Evolutionary conservation across 2,888 invertebrate species (phyloP), one percentile per base, ranked within the genome.

Genomic region (Drosophila ochracea): DNA sequence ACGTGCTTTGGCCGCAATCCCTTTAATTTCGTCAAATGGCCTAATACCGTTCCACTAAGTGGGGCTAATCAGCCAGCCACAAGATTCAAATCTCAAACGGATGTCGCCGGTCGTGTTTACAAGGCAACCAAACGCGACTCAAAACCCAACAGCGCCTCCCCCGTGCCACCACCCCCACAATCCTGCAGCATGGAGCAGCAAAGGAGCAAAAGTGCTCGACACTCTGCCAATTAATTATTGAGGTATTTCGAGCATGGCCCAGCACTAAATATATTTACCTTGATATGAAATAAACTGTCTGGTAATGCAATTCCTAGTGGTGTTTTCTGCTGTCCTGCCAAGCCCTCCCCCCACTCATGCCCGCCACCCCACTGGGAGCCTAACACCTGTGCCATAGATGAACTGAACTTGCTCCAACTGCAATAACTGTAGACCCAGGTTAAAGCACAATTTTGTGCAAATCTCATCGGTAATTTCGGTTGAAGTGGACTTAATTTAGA

Each of bases 31-130:
- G 89, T 77, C 89, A 85, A 88, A 88, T 90, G 86, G 85, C 83
- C 88, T 83, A 87, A 90, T 88, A 79, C 81, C 81, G 73, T 74
- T 90, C 83, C 90, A 88, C 88, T 83, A 88, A 87, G 85, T 83
- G 83, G 68, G 85, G 90, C 90, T 87, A 87, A 87, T 87, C 86
- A 87, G 79, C 81, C 80, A 80, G 80, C 79, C 79, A 72, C 84
- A 79, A 75, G 84, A 89, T 89, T 73, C 71, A 81, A 87, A 86
- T 89, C 90, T 89, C 76, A 79, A 88, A 76, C 90, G 86, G 88
- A 90, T 89, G 85, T 89, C 78, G 76, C 61, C 73, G 76, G 57
- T 80, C 54, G 65, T 88, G 78, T 78, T 75, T 70, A 77, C 83
- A 82, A 69, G 66, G 60, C 70, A 47, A 37, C 58, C 57, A 37